These are phyloP conservation scores for Drosophila neocordata DNA, from an alignment of 1,140 invertebrate genomes.

Conservation along the genomic window DNA sequence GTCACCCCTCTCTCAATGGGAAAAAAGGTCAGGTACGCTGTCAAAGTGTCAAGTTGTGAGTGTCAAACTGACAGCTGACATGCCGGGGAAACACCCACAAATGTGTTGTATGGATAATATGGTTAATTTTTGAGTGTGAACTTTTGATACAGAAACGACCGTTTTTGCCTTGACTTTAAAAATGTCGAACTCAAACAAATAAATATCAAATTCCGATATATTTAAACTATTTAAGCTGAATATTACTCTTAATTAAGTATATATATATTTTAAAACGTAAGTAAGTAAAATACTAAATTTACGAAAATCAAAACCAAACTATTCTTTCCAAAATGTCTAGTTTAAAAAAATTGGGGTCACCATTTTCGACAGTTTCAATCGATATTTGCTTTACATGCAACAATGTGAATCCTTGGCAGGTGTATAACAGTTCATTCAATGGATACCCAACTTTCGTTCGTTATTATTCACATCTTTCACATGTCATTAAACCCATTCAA, in stretches of 20 bases:
- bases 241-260: no score
- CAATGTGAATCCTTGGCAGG: not conserved
- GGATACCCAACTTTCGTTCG: slow-evolving; percentile 20
- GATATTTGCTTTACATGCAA: not conserved
- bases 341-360: no score
- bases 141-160: not conserved
- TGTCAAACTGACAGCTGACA: slow-evolving; percentile 63
- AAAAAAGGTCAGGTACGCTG: slow-evolving; percentile 72
- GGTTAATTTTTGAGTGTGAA: slow-evolving; percentile 58
- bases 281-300: no score
- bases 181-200: no score
- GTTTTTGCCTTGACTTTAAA: not conserved
- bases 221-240: no score
- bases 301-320: no score
- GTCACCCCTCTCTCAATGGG: slow-evolving; percentile 32
- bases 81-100: slow-evolving; percentile 60
- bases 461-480: slow-evolving; percentile 19
- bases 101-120: slow-evolving; percentile 67
- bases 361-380: no score
- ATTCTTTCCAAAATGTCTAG: no score
- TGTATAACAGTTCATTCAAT: slow-evolving; percentile 10
- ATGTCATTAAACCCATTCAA: slow-evolving; percentile 51
- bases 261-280: no score
- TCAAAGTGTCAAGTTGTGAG: slow-evolving; percentile 61
- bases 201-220: no score